These are phyloP conservation scores for Podargus strigoides DNA, from an alignment of 2,797 vertebrate species.

Conservation along the genomic window DNA sequence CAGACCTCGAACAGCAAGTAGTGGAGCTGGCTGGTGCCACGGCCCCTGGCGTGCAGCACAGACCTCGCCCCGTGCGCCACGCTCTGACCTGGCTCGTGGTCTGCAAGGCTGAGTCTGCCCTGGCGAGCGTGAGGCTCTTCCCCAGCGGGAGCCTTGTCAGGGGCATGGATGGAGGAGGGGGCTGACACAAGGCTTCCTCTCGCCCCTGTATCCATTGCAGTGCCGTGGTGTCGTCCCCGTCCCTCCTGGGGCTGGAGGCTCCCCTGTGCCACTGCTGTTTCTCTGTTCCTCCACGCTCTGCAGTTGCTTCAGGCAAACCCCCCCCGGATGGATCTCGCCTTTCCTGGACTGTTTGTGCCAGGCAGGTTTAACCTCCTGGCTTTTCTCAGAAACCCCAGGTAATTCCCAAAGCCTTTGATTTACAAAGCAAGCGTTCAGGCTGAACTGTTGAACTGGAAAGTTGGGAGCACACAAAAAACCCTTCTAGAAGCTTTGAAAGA, in stretches of 20 bases:
- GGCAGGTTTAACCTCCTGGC: background rate
- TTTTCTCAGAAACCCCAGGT: background rate
- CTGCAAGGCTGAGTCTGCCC: background rate
- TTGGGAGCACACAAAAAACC: background rate
- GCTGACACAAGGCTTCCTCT: background rate
- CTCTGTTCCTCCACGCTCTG: fast-evolving
- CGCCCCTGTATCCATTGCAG: fast-evolving
- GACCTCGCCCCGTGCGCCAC: fast-evolving
- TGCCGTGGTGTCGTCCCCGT: fast-evolving
- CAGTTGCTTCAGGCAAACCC: background rate
- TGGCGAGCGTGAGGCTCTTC: fast-evolving
- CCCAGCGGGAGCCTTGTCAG: fast-evolving
- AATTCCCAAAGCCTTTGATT: background rate
- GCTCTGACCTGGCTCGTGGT: no score
- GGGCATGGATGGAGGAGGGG: background rate
- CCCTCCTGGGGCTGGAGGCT: background rate
- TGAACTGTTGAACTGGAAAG: background rate
- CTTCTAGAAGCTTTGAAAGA: background rate
- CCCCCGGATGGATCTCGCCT: background rate
- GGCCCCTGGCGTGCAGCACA: fast-evolving
- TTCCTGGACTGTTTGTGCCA: background rate
- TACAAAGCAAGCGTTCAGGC: background rate
- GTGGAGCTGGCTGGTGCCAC: background rate
- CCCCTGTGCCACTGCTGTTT: fast-evolving
- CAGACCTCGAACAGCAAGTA: conserved; percentile 20